These are phyloP conservation scores for Upupa epops DNA, from an alignment of 2,113 vertebrate genomes.

Conservation along the genomic window DNA sequence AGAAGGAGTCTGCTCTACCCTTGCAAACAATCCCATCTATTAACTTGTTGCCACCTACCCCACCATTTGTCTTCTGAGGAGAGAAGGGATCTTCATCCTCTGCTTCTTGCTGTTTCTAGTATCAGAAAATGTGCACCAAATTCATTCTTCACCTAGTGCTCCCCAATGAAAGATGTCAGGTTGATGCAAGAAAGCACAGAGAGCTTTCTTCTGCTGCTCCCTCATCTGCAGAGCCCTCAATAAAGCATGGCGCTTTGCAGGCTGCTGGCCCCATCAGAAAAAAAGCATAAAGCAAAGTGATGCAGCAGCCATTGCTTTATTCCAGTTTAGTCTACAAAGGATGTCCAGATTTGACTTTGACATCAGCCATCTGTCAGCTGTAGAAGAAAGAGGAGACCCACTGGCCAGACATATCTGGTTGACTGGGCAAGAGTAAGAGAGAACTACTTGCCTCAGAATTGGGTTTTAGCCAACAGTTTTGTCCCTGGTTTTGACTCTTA, in stretches of 20 bases:
- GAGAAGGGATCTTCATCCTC: neutral
- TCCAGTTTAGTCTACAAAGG: neutral
- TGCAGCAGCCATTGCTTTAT: neutral
- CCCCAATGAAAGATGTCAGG: neutral
- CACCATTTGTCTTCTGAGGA: neutral
- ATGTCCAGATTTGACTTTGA: neutral
- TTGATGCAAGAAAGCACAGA: neutral
- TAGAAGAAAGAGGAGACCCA: neutral
- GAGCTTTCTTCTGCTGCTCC: neutral
- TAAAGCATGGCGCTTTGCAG: neutral
- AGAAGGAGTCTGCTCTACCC: neutral
- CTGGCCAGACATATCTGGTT: neutral
- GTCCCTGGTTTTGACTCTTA: neutral
- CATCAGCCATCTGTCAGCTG: neutral
- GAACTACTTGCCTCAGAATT: neutral
- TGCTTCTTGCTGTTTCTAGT: fast-evolving
- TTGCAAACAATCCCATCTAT: neutral
- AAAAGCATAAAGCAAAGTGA: neutral
- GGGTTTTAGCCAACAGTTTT: neutral
- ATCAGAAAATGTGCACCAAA: neutral
- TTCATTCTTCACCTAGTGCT: neutral
- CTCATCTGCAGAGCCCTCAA: neutral
- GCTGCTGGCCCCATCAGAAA: neutral
- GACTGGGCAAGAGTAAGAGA: neutral
- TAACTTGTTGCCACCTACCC: neutral